Evolutionary conservation across 1,140 invertebrate species (phyloP).

Genomic region (Gryllus bimaculatus): DNA sequence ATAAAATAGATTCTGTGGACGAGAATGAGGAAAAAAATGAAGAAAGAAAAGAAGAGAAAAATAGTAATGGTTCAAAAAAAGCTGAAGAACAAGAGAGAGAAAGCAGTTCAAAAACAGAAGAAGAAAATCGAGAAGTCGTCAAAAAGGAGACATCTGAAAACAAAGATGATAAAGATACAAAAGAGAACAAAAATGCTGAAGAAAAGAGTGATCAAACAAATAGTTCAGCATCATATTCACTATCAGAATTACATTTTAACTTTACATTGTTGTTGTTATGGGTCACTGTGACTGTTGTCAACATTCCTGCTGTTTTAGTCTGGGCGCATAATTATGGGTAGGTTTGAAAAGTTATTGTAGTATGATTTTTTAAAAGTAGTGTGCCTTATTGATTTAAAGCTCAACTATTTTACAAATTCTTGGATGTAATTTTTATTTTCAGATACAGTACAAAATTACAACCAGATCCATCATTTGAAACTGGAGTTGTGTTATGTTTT

Average conservation of each 20-base stretch:
- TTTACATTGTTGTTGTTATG: conserved; percentile 13
- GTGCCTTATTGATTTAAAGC: neutral
- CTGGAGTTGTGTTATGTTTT: neutral
- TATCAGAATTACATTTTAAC: conserved; percentile 18
- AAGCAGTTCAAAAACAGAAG: neutral
- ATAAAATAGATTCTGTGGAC: neutral
- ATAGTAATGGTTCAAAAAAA: neutral
- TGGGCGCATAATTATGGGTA: conserved; percentile 20
- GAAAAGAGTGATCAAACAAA: neutral
- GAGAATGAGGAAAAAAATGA: neutral
- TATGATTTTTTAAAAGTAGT: neutral
- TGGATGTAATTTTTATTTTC: neutral
- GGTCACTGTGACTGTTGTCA: conserved; percentile 5
- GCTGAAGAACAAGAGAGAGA: neutral
- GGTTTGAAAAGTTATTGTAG: neutral
- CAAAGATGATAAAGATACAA: neutral
- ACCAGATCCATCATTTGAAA: conserved; percentile 17
- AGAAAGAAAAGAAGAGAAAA: neutral
- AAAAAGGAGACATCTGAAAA: neutral
- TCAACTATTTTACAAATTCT: neutral
- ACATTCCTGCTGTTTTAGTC: conserved; percentile 10
- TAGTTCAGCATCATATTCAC: neutral
- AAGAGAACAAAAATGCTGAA: neutral
- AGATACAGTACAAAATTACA: conserved; percentile 13
- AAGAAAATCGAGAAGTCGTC: neutral